Base-by-base conservation (phyloP, 2,888 invertebrate species). In the Drosophila colorata region DNA sequence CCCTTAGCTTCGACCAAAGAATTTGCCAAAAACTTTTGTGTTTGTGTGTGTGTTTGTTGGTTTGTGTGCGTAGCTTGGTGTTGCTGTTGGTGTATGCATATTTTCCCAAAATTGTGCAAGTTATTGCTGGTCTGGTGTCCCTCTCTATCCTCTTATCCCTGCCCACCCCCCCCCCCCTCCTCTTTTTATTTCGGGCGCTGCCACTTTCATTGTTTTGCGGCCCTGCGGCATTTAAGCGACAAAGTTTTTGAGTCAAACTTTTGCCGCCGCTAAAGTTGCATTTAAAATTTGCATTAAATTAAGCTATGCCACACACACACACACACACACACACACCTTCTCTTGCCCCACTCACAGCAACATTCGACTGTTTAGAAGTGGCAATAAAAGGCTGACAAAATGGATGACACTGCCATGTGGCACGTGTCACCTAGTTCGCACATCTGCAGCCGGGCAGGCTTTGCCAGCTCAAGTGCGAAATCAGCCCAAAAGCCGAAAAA, bases 21-120 rank as follows among this genome's bases (percentile, higher is more conserved):
- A 65, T 86, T 81, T 74, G 83, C 53, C 69, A 55, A 74, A 75
- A 86, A 83, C 57, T 81, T 81, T 82, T 71, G 23, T 47, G 31
- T 53, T 44, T 60, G 41, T 38, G 40, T 46, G 28, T 48, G 41
- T 58, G 56, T 58, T 55, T 53, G 44, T 53, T 13, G 28, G 28
- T 81, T 79, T 71, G 18, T 47, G 31, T 57, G 48, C 56, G 41
- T 38, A 4, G 20, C 20, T 20, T 28, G 28, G 8, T 25, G 40
- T 37, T 37, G n/a, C 25, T 64, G 38, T 60, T 51, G 37, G 31
- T 46, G 18, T 63, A 43, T 76, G 80, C 77, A 76, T 75, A 79
- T 59, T 76, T 64, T 28, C n/a, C 31, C 57, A 56, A 61, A 47
- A 43, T 69, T 72, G 69, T 60, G 41, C 40, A 74, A 70, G 63